Evolutionary conservation across 2,888 invertebrate species (phyloP).

Genomic region (Leptinotarsa juncta): DNA sequence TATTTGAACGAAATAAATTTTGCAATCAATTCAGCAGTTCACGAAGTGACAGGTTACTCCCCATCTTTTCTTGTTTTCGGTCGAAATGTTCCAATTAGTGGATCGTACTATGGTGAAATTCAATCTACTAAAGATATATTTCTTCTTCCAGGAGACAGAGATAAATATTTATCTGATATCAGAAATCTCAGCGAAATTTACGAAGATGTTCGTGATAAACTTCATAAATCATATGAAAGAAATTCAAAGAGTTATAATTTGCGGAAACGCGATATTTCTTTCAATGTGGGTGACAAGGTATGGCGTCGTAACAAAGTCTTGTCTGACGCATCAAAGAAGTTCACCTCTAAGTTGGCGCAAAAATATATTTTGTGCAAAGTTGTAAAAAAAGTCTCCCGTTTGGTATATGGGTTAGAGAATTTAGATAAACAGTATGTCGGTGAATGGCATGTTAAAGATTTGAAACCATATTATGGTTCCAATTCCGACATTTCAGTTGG

Average conservation of each 20-base stretch:
- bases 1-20: constrained; percentile 47
- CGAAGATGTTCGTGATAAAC: constrained; percentile 6
- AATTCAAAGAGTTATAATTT: constrained; percentile 31
- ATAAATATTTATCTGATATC: neutral
- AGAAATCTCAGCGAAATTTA: neutral
- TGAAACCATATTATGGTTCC: too few relatives aligned
- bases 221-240: constrained; percentile 19
- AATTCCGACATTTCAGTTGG: neutral
- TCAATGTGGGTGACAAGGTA: constrained; percentile 32
- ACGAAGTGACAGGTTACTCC: too few relatives aligned
- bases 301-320: constrained; percentile 34
- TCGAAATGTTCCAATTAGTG: too few relatives aligned
- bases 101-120: constrained; percentile 32
- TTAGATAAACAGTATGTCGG: neutral
- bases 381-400: neutral
- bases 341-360: constrained; percentile 34
- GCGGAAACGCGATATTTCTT: constrained; percentile 25
- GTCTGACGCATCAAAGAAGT: constrained; percentile 26
- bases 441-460: neutral
- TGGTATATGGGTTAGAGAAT: neutral
- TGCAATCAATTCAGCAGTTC: constrained; percentile 50
- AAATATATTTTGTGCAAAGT: constrained; percentile 14
- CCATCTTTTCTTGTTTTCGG: too few relatives aligned
- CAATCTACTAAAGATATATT: constrained; percentile 24
- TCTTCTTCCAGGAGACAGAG: constrained; percentile 2